Conservation (phyloP, 2,888 invertebrate genomes). For the Spodoptera littoralis region DNA sequence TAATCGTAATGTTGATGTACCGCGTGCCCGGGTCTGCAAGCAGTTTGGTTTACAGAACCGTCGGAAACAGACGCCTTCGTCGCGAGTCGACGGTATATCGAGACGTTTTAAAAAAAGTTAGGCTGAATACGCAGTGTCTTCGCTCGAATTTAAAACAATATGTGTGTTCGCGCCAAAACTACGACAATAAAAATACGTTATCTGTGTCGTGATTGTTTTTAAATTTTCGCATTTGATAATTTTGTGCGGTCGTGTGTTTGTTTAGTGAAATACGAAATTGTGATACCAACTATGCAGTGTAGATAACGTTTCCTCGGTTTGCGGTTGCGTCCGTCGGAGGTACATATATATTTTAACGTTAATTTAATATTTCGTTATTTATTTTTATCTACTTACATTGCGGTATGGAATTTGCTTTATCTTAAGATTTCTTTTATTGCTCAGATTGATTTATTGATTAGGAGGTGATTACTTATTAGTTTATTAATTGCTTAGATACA, state of each 20-base stretch:
- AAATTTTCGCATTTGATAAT: conserved; percentile 56
- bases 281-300: conserved; percentile 74
- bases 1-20: conserved; percentile 49
- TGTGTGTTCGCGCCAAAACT: conserved; percentile 37
- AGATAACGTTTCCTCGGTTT: conserved; percentile 79
- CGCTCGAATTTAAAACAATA: conserved; percentile 35
- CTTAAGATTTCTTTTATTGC: conserved; percentile 3
- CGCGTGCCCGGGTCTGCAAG: conserved; percentile 31
- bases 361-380: conserved; percentile 19
- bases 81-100: conserved; percentile 50
- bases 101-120: conserved; percentile 61
- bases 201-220: conserved; percentile 39
- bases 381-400: conserved; percentile 2
- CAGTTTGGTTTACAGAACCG: conserved; percentile 72
- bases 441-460: neutral
- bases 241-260: conserved; percentile 74
- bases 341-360: conserved; percentile 66
- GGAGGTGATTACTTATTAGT: neutral
- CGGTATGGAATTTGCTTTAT: neutral
- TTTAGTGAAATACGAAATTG: conserved; percentile 73
- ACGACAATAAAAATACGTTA: conserved; percentile 30
- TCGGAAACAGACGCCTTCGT: conserved; percentile 68
- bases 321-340: conserved; percentile 73
- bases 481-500: no score
- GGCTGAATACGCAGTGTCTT: conserved; percentile 35